A percentile compares a stretch with the other conserved stretches of the same genome.
Conservation (phyloP, 2,113 vertebrate species). For the Aepyceros melampus region DNA sequence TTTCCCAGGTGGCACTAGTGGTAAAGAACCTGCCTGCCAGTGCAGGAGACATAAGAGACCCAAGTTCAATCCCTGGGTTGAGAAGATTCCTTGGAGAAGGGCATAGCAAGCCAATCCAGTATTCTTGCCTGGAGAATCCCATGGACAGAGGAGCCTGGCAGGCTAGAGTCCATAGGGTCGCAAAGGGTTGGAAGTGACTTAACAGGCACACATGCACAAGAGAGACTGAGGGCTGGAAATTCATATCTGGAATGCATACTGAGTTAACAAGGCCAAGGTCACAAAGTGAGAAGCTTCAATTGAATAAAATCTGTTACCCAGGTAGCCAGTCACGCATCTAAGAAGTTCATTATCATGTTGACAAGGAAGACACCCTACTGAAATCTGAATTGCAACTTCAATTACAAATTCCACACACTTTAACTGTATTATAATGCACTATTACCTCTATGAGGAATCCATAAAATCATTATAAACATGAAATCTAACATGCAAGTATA, state of each 20-base stretch:
- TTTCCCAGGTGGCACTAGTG: not conserved
- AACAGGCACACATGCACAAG: not conserved
- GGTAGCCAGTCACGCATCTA: not conserved
- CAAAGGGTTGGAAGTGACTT: not conserved
- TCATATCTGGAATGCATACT: not conserved
- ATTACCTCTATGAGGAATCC: not conserved
- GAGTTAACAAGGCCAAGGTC: not conserved
- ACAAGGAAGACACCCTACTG: not conserved
- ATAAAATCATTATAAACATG: slow-evolving; percentile 9
- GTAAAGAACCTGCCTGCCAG: not conserved
- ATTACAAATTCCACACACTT: not conserved
- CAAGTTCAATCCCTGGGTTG: not conserved
- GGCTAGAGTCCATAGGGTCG: not conserved
- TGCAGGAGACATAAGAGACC: not conserved
- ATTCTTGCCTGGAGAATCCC: not conserved
- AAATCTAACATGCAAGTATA: not conserved
- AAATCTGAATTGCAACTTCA: not conserved
- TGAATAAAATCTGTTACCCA: not conserved
- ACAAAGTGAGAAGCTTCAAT: not conserved
- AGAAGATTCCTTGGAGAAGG: not conserved
- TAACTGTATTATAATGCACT: not conserved
- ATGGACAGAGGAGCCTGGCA: not conserved
- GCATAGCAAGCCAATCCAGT: not conserved
- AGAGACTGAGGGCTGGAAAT: not conserved
- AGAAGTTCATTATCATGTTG: not conserved